Evolutionary conservation across 2,113 vertebrate species (phyloP), one percentile per base, ranked within the genome.

Genomic region (Xyrauchen texanus): DNA sequence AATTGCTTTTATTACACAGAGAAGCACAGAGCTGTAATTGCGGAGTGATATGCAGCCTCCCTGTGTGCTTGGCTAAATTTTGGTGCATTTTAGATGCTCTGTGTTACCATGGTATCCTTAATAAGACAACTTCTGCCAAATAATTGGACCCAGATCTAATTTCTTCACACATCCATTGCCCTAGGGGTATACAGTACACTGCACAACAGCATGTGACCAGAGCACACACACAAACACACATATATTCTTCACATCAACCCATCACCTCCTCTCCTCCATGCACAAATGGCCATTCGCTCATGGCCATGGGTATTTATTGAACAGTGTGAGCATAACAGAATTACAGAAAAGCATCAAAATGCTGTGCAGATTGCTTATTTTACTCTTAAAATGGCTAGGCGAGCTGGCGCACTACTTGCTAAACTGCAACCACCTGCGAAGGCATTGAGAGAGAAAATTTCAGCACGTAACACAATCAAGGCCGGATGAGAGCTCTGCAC

Each of bases 41-140:
- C 81, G 79, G 71, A 70, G 80, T 89, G 87, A 89, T 85, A 82
- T 88, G 89, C 80, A 55, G 61, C 82, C 4, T n/a, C n/a, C n/a
- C n/a, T n/a, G n/a, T 6, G 65, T 58, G 73, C 6, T 8, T 8
- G 4, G 81, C 86, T 87, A 84, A 79, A 83, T 87, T 34, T 52
- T 34, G 75, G 34, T 83, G 58, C 65, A 6, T 82, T 90, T 88
- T 82, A 86, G 86, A 87, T 8, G 70, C 63, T 21, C 62, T 78
- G 15, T 53, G 6, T 62, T 72, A 72, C 65, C 71, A 77, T 61
- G 74, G 62, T 82, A 70, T 80, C 74, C 79, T 84, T 84, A 85
- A 86, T 87, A 83, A 87, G 89, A 87, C 79, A 85, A 61, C 87
- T 80, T 81, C 79, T 63, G 79, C 67, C 68, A 76, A 83, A 80